Evolutionary conservation across 2,888 invertebrate genomes (phyloP).

Genomic region (Sicus ferrugineus): DNA sequence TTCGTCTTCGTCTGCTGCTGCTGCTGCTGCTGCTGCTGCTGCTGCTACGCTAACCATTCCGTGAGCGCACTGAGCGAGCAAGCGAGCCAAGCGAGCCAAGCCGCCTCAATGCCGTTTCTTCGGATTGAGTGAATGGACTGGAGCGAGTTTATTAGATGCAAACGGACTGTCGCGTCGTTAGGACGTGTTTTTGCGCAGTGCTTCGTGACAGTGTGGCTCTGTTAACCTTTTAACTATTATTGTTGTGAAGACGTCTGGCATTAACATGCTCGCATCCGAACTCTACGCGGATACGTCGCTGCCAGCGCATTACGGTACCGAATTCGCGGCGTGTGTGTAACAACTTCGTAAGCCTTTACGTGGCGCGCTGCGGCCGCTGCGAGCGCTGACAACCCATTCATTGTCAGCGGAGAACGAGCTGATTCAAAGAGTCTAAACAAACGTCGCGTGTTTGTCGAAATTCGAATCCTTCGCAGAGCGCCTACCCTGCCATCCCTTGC

Average conservation of each 20-base stretch:
- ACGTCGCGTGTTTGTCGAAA: too few species aligned
- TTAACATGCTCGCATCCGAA: neutral
- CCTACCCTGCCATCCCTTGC: too few species aligned
- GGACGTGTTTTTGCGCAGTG: conserved; percentile 56
- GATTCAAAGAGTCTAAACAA: too few species aligned
- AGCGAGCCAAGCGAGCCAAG: conserved; percentile 35
- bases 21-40: neutral
- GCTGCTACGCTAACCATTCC: conserved; percentile 7
- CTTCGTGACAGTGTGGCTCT: conserved; percentile 24
- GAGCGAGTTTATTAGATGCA: conserved; percentile 65
- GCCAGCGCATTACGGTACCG: conserved; percentile 19
- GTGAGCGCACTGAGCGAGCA: conserved; percentile 34
- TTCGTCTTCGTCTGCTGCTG: conserved; percentile 12
- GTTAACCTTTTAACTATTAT: conserved; percentile 32
- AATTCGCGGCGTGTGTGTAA: conserved; percentile 21
- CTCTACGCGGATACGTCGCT: conserved; percentile 9
- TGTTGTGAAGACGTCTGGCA: conserved; percentile 2
- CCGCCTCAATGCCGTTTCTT: conserved; percentile 24
- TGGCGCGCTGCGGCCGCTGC: too few species aligned
- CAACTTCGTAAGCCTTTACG: too few species aligned
- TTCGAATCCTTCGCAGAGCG: too few species aligned
- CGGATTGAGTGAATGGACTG: conserved; percentile 57
- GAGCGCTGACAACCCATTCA: too few species aligned
- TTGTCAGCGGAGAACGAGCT: too few species aligned
- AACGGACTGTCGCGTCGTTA: conserved; percentile 65